phyloP scores from a whole-genome alignment of 1,140 invertebrate species.

The Lordiphosa stackelbergi region DNA sequence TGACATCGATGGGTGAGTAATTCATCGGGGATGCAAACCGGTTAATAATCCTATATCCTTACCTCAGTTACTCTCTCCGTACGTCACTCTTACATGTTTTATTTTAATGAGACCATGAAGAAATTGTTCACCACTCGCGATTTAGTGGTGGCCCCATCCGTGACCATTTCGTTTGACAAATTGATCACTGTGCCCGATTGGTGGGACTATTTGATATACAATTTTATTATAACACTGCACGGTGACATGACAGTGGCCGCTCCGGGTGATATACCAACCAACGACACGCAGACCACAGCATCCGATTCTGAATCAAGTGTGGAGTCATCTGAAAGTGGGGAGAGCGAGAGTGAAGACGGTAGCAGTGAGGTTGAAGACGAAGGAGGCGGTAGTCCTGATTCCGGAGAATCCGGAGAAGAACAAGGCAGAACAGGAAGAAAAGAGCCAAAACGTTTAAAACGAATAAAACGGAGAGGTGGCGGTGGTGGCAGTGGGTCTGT shows the following conservation, averaged over 20 bases:
- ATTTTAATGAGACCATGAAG: conserved; percentile 62
- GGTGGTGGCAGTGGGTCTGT: background rate
- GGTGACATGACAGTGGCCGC: conserved; percentile 25
- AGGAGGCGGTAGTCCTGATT: too few relatives aligned
- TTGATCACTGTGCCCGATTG: conserved; percentile 57
- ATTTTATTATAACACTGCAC: conserved; percentile 52
- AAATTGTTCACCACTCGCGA: conserved; percentile 49
- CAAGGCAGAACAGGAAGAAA: too few relatives aligned
- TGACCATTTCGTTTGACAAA: conserved; percentile 49
- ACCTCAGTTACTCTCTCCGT: conserved; percentile 53
- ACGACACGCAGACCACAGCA: background rate
- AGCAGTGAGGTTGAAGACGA: too few relatives aligned
- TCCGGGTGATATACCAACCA: background rate
- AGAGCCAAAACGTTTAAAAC: too few relatives aligned
- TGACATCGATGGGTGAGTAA: conserved; percentile 59
- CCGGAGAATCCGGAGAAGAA: too few relatives aligned
- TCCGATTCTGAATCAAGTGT: background rate
- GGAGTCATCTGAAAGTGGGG: background rate
- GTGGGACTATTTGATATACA: conserved; percentile 55
- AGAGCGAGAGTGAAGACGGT: background rate
- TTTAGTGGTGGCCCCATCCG: conserved; percentile 33
- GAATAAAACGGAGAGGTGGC: background rate
- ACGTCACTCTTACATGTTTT: conserved; percentile 67
- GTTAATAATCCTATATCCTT: background rate
- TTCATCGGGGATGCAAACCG: background rate